Evolutionary conservation across 2,113 vertebrate genomes (phyloP).

Genomic region (Paradoxurus hermaphroditus): DNA sequence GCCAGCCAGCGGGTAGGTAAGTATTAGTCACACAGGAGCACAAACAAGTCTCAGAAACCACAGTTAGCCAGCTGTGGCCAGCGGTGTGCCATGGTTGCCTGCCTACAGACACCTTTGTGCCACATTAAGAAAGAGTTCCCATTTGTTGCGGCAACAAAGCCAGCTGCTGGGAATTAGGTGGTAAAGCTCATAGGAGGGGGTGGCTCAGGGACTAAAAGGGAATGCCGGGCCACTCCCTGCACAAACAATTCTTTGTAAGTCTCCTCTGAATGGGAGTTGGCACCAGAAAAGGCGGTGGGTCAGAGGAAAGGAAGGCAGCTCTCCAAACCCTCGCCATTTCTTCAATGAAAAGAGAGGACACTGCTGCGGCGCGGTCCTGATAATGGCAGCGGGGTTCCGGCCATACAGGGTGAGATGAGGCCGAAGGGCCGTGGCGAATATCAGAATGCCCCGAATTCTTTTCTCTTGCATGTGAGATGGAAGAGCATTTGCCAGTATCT

Average conservation of each 20-base stretch:
- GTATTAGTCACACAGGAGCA: conserved; percentile 71
- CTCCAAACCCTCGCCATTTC: background rate
- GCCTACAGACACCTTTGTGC: conserved; percentile 70
- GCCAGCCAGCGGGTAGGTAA: conserved; percentile 68
- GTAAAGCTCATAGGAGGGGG: conserved; percentile 47
- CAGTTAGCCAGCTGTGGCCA: conserved; percentile 72
- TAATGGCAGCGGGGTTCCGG: background rate
- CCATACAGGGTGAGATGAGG: background rate
- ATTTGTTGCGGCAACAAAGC: conserved; percentile 60
- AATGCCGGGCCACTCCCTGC: conserved; percentile 59
- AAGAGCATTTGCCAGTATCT: background rate
- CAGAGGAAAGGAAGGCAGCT: background rate
- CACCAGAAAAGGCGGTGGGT: conserved; percentile 9
- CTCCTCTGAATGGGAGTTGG: conserved; percentile 43
- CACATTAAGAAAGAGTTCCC: conserved; percentile 70
- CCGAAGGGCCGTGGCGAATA: background rate
- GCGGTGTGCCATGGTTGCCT: conserved; percentile 48
- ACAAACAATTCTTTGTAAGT: conserved; percentile 62
- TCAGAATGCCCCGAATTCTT: background rate
- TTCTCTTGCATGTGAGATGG: background rate
- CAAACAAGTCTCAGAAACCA: conserved; percentile 71
- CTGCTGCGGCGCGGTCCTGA: background rate
- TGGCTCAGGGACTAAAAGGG: conserved; percentile 21
- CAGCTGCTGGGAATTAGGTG: conserved; percentile 74
- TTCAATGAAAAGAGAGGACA: background rate